These are phyloP conservation scores for Pseudopipra pipra DNA, from an alignment of 2,113 vertebrate genomes.

Conservation along the genomic window DNA sequence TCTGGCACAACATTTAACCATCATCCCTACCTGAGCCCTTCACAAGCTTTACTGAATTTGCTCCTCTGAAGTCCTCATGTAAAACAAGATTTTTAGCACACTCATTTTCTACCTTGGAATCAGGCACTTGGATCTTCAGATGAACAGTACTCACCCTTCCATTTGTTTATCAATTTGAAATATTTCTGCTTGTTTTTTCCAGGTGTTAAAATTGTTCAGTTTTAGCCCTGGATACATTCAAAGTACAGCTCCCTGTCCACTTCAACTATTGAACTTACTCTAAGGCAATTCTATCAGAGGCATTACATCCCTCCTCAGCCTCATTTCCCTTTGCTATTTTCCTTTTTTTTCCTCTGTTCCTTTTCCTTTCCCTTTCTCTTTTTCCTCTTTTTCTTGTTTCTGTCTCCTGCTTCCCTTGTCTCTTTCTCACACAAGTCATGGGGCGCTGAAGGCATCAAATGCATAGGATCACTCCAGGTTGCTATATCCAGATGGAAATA, in stretches of 20 bases:
- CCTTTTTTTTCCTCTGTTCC: background rate
- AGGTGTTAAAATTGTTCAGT: background rate
- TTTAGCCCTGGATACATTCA: background rate
- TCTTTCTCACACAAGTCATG: background rate
- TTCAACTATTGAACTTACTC: background rate
- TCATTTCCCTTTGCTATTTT: background rate
- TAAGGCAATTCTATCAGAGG: background rate
- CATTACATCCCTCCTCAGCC: background rate
- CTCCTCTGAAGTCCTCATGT: background rate
- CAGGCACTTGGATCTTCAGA: background rate
- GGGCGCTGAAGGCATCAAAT: background rate
- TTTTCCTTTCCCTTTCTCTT: background rate
- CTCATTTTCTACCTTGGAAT: background rate
- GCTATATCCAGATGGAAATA: background rate
- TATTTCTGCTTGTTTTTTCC: background rate
- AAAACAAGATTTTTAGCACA: background rate
- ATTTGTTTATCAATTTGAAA: background rate
- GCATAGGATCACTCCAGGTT: background rate
- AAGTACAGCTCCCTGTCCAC: background rate
- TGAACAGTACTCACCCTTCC: background rate
- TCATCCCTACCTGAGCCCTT: background rate
- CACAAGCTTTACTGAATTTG: background rate
- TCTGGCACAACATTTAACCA: background rate
- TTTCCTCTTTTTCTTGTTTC: background rate
- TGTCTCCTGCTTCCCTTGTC: background rate